These are phyloP conservation scores for Brienomyrus brachyistius DNA, from an alignment of 2,113 vertebrate genomes.

Conservation along the genomic window DNA sequence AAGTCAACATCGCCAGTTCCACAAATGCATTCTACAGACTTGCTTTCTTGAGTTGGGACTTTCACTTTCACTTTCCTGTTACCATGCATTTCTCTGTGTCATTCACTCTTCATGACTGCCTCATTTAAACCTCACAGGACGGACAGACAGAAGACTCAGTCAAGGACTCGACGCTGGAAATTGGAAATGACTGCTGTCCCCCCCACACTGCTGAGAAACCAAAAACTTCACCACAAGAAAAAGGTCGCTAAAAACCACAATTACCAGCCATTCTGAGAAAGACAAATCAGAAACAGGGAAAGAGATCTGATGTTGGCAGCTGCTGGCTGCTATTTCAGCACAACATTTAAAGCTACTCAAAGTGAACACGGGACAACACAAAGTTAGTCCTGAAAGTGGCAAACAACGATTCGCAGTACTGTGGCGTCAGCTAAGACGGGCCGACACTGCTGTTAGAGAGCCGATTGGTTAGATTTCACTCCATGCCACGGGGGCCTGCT, in stretches of 20 bases:
- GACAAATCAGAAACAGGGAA: background rate
- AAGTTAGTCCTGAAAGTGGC: constrained; percentile 42
- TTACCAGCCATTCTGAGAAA: background rate
- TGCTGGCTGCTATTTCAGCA: background rate
- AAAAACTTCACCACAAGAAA: background rate
- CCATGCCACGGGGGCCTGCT: constrained; percentile 11
- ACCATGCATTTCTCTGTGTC: background rate
- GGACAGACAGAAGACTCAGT: background rate
- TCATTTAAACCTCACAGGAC: background rate
- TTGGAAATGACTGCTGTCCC: background rate
- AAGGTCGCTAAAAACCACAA: background rate
- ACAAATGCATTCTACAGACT: background rate
- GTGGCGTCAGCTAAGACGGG: constrained; percentile 27
- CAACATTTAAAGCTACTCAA: background rate
- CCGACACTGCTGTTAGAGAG: constrained; percentile 35
- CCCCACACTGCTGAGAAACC: constrained; percentile 8
- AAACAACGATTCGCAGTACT: constrained; percentile 28
- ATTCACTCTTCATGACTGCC: background rate
- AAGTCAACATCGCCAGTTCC: background rate
- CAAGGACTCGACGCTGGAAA: background rate
- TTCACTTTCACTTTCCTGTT: background rate
- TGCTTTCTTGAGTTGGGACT: background rate
- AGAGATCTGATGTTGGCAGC: background rate
- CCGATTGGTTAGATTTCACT: constrained; percentile 57
- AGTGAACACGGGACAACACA: constrained; percentile 20